Conservation (phyloP, 2,113 vertebrate species). For the Vulpes vulpes region DNA sequence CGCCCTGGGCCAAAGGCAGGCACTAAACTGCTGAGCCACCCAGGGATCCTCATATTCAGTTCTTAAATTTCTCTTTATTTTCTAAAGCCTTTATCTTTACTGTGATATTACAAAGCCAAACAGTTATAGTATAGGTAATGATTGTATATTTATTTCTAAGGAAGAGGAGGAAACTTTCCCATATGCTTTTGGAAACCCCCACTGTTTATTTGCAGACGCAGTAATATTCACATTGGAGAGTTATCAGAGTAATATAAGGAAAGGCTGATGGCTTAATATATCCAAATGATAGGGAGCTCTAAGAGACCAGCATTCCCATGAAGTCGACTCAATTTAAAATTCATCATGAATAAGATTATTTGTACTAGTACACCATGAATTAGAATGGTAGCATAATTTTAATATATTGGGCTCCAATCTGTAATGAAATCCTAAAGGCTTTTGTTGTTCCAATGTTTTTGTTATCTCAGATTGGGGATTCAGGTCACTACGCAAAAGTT, state of each 20-base stretch:
- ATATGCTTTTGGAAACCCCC: neutral
- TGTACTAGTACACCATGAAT: neutral
- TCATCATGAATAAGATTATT: neutral
- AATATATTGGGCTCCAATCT: neutral
- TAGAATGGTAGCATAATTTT: neutral
- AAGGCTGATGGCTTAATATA: neutral
- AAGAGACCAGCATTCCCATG: neutral
- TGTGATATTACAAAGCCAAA: conserved; percentile 7
- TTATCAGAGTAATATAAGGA: neutral
- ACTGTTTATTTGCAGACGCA: neutral
- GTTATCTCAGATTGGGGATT: neutral
- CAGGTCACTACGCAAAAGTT: neutral
- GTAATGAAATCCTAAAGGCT: neutral
- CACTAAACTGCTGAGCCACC: too few species aligned
- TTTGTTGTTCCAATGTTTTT: neutral
- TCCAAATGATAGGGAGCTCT: neutral
- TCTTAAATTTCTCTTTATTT: neutral
- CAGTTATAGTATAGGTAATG: neutral
- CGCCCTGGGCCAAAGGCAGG: too few species aligned
- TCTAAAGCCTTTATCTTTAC: neutral
- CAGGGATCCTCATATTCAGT: neutral
- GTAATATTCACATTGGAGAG: neutral
- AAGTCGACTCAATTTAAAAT: conserved; percentile 20
- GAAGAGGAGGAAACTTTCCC: neutral
- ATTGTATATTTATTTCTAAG: neutral